Conservation (phyloP, 2,888 invertebrate genomes). For the Agelastica alni region DNA sequence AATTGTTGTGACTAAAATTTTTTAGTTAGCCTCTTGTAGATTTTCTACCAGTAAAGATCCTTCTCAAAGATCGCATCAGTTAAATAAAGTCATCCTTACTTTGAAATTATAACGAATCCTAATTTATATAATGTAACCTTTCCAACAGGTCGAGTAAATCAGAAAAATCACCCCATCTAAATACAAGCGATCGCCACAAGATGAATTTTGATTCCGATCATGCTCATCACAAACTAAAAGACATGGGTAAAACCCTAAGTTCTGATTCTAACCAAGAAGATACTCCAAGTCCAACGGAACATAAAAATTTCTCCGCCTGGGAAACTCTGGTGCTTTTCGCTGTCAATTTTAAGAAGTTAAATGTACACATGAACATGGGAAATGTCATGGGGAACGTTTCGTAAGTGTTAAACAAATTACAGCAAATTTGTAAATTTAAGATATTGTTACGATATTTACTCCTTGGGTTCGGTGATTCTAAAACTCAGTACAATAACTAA, state of each 20-base stretch:
- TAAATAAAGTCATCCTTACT: too few species aligned
- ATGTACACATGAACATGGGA: slow-evolving; percentile 99
- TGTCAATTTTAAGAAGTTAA: slow-evolving; percentile 92
- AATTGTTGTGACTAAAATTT: too few species aligned
- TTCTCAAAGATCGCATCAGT: too few species aligned
- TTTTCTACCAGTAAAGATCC: too few species aligned
- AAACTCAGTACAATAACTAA: too few species aligned
- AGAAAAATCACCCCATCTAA: slow-evolving; percentile 53
- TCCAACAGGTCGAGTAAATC: slow-evolving; percentile 34
- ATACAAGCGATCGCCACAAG: slow-evolving; percentile 62
- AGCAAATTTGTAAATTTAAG: too few species aligned
- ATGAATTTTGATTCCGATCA: slow-evolving; percentile 62
- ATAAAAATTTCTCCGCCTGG: slow-evolving; percentile 80
- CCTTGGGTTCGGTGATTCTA: too few species aligned
- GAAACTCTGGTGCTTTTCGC: slow-evolving; percentile 95
- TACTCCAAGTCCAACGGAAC: slow-evolving; percentile 64
- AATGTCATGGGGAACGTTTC: slow-evolving; percentile 98
- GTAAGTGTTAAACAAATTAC: slow-evolving; percentile 49
- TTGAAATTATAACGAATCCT: too few species aligned
- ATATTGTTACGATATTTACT: too few species aligned
- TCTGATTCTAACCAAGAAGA: slow-evolving; percentile 57
- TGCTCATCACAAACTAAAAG: slow-evolving; percentile 58
- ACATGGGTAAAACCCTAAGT: slow-evolving; percentile 63
- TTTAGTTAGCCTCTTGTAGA: too few species aligned
- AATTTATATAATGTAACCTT: too few species aligned